Percentiles rank a stretch among this genome's conserved stretches.
Evolutionary conservation across 2,113 vertebrate genomes (phyloP).

Genomic region (Octodon degus): DNA sequence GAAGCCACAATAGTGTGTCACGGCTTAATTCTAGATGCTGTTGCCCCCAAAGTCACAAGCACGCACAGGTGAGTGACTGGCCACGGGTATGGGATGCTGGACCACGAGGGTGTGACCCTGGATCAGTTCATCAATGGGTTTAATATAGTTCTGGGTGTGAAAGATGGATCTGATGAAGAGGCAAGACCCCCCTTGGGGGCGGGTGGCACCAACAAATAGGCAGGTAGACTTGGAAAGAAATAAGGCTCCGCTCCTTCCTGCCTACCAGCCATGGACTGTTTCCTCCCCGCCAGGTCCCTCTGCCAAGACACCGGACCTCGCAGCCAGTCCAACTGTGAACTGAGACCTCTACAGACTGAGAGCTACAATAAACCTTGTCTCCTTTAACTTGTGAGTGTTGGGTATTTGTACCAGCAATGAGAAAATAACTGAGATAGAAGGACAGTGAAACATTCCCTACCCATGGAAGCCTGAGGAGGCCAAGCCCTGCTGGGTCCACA

Average conservation of each 20-base stretch:
- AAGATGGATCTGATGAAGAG: neutral
- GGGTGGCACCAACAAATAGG: neutral
- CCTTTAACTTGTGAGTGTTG: neutral
- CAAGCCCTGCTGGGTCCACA: neutral
- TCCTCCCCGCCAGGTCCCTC: neutral
- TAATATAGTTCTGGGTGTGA: neutral
- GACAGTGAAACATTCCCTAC: fast-evolving
- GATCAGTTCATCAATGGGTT: neutral
- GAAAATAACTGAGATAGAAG: neutral
- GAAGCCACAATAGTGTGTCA: neutral
- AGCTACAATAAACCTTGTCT: neutral
- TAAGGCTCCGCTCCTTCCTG: neutral
- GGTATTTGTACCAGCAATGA: neutral
- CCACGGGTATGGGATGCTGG: neutral
- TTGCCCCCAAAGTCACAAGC: neutral
- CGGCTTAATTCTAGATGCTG: neutral
- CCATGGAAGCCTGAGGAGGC: neutral
- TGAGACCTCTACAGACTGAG: neutral
- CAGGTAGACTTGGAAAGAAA: neutral
- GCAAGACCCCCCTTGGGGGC: neutral
- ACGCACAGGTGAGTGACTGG: neutral
- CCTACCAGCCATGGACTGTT: neutral
- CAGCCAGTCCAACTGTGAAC: neutral
- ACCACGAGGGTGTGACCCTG: neutral
- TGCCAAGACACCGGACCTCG: neutral